Evolutionary conservation across 2,888 invertebrate species (phyloP).

Genomic region (Sthenelais limicola): DNA sequence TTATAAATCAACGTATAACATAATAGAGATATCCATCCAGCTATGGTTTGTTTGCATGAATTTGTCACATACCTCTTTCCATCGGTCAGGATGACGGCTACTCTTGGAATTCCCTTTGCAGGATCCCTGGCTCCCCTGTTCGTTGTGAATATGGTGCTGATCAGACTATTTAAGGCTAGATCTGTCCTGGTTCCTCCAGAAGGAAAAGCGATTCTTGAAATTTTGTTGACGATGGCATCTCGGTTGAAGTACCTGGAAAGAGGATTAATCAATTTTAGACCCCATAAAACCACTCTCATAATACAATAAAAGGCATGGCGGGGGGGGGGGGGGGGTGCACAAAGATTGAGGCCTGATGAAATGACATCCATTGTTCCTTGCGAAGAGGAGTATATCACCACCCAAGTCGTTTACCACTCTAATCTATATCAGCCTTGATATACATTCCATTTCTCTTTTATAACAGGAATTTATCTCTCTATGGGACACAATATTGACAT

Average conservation of each 20-base stretch:
- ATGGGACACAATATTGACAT: too few relatives aligned
- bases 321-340: too few relatives aligned
- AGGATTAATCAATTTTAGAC: background rate
- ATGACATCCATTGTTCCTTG: too few relatives aligned
- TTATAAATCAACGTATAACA: background rate
- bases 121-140: slow-evolving; percentile 42
- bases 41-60: background rate
- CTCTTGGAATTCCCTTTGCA: slow-evolving; percentile 40
- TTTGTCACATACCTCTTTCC: slow-evolving; percentile 36
- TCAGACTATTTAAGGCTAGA: slow-evolving; percentile 44
- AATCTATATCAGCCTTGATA: too few relatives aligned
- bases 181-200: slow-evolving; percentile 51
- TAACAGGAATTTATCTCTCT: too few relatives aligned
- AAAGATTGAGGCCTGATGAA: too few relatives aligned
- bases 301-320: too few relatives aligned
- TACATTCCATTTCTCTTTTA: too few relatives aligned
- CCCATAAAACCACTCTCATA: too few relatives aligned
- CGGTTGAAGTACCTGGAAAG: slow-evolving; percentile 11
- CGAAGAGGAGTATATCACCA: too few relatives aligned
- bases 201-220: slow-evolving; percentile 21
- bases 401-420: too few relatives aligned
- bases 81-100: slow-evolving; percentile 50
- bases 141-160: slow-evolving; percentile 12
- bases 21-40: background rate
- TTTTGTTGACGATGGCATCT: background rate